phyloP scores from a whole-genome alignment of 2,797 vertebrate genomes.

The Sebastes matsubarae region DNA sequence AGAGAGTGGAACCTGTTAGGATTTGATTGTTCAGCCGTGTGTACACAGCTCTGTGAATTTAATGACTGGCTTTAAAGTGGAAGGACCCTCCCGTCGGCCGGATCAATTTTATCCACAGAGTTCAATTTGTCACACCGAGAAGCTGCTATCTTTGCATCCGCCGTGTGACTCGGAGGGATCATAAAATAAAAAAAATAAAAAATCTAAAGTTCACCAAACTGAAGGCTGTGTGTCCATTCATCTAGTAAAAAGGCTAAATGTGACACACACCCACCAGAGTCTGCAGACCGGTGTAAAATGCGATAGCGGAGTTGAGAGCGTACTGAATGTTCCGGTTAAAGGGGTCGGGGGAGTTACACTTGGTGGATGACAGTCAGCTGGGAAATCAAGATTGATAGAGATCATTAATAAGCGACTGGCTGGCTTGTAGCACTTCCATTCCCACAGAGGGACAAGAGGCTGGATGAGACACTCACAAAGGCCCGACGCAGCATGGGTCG shows the following conservation, averaged over 20 bases:
- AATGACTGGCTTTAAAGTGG: conserved; percentile 38
- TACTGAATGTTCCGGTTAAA: conserved; percentile 40
- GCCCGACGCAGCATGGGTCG: conserved; percentile 44
- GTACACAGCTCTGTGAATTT: conserved; percentile 38
- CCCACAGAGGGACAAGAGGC: conserved; percentile 45
- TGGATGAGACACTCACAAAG: conserved; percentile 5
- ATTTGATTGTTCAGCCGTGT: conserved; percentile 29
- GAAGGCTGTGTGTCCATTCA: conserved; percentile 17
- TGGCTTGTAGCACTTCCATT: conserved; percentile 51
- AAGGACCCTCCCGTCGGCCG: conserved; percentile 6
- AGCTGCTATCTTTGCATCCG: conserved; percentile 3
- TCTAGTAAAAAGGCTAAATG: conserved; percentile 26
- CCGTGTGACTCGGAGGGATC: neutral
- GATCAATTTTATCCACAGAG: conserved; percentile 39
- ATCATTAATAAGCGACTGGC: conserved; percentile 75
- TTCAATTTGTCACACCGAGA: conserved; percentile 13
- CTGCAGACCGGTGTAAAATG: conserved; percentile 21
- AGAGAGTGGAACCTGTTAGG: conserved; percentile 10
- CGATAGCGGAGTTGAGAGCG: conserved; percentile 13
- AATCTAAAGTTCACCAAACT: conserved; percentile 18
- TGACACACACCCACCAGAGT: conserved; percentile 17
- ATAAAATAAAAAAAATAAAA: neutral
- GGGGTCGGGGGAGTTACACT: conserved; percentile 18
- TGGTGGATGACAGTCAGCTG: conserved; percentile 49
- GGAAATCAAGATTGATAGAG: conserved; percentile 76